phyloP scores from a whole-genome alignment of 2,888 invertebrate species.

The Eretmocerus hayati region DNA sequence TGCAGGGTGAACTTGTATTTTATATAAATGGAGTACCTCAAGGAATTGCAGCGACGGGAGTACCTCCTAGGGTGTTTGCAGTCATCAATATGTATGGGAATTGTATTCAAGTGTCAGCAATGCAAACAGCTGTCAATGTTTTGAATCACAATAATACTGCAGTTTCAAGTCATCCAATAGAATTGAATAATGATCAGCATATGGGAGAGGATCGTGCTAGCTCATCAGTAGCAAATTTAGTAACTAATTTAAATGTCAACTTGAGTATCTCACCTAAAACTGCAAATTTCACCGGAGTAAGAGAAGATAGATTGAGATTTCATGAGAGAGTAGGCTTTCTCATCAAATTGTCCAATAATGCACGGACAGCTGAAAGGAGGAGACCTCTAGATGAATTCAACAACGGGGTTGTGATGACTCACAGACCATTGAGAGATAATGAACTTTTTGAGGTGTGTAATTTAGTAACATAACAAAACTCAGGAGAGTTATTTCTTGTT shows the following conservation, averaged over 20 bases:
- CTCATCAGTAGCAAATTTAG: constrained; percentile 42
- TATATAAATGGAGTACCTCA: constrained; percentile 84
- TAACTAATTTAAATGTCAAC: constrained; percentile 45
- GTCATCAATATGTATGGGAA: constrained; percentile 78
- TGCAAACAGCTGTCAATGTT: constrained; percentile 38
- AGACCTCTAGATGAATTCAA: constrained; percentile 90
- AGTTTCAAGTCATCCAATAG: constrained; percentile 31
- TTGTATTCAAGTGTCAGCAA: constrained; percentile 69
- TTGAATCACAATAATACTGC: constrained; percentile 22
- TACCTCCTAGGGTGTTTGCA: constrained; percentile 69
- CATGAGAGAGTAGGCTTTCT: constrained; percentile 83
- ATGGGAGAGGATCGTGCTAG: constrained; percentile 35
- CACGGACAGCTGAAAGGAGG: constrained; percentile 78
- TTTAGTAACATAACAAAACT: too few species aligned
- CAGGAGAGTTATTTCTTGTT: too few species aligned
- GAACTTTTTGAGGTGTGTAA: constrained; percentile 76
- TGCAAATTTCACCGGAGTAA: constrained; percentile 35
- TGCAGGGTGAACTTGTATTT: constrained; percentile 74
- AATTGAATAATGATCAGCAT: constrained; percentile 41
- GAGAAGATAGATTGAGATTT: constrained; percentile 67
- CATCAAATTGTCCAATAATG: constrained; percentile 76
- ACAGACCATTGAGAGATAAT: constrained; percentile 76
- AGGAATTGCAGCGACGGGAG: constrained; percentile 73
- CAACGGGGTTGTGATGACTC: constrained; percentile 93
- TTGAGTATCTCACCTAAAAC: constrained; percentile 44